Evolutionary conservation across 2,113 vertebrate genomes (phyloP).

Genomic region (Tinamus guttatus): DNA sequence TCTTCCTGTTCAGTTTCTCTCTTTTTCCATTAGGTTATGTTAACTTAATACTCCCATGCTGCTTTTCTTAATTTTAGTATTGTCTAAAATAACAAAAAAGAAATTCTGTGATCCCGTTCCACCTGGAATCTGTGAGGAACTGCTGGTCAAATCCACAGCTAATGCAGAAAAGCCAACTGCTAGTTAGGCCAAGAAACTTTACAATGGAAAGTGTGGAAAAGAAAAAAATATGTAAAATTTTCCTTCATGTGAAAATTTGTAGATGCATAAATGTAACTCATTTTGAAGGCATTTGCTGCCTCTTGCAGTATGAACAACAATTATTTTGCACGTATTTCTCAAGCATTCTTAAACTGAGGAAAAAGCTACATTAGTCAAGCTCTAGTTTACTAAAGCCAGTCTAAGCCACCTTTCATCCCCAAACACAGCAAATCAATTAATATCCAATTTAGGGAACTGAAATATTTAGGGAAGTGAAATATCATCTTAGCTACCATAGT

Average conservation of each 20-base stretch:
- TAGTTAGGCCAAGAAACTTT: background rate
- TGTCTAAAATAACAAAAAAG: background rate
- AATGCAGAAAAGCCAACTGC: background rate
- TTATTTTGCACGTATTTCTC: background rate
- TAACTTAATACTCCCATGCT: background rate
- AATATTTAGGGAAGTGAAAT: slow-evolving; percentile 10
- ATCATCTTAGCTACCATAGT: background rate
- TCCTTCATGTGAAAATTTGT: background rate
- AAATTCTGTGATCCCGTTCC: background rate
- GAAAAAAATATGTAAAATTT: background rate
- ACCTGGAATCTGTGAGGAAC: background rate
- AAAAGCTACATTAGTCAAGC: background rate
- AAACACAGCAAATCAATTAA: background rate
- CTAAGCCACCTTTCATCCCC: background rate
- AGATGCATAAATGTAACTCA: background rate
- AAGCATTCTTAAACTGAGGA: background rate
- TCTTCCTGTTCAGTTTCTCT: background rate
- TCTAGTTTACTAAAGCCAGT: slow-evolving; percentile 4
- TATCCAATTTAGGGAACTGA: background rate
- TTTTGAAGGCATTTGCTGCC: background rate
- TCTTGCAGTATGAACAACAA: background rate
- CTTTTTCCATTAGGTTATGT: background rate
- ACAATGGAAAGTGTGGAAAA: background rate
- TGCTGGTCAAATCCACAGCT: background rate
- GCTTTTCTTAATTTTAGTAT: background rate